Evolutionary conservation across 2,888 invertebrate genomes (phyloP).

Genomic region (Ectobius pallidus): DNA sequence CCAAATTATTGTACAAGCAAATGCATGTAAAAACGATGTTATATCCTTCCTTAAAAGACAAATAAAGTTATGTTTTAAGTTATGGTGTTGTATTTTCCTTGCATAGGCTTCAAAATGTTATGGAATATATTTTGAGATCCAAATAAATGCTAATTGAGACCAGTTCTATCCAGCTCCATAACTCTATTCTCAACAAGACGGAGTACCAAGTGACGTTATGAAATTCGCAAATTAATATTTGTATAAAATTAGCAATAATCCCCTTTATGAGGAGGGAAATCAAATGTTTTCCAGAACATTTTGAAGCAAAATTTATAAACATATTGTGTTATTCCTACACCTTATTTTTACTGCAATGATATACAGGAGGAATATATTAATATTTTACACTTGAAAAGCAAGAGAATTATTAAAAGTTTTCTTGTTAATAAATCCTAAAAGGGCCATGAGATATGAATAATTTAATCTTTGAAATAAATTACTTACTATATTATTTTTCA

Average conservation of each 20-base stretch:
- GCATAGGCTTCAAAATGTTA: constrained; percentile 37
- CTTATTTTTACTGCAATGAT: too few species aligned
- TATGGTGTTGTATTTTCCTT: neutral
- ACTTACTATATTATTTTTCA: too few species aligned
- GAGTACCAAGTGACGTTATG: neutral
- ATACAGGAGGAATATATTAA: too few species aligned
- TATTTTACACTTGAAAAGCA: too few species aligned
- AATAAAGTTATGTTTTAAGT: constrained; percentile 28
- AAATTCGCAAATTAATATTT: too few species aligned
- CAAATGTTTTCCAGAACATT: constrained; percentile 38
- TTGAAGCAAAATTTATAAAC: constrained; percentile 38
- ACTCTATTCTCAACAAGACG: constrained; percentile 24
- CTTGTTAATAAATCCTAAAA: too few species aligned
- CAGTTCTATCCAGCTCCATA: constrained; percentile 26
- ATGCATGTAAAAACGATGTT: constrained; percentile 7
- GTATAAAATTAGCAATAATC: too few species aligned
- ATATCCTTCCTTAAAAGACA: constrained; percentile 5
- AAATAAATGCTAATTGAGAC: neutral
- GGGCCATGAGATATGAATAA: too few species aligned
- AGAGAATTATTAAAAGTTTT: too few species aligned
- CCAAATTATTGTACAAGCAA: constrained; percentile 27
- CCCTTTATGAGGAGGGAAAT: too few species aligned
- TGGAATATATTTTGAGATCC: constrained; percentile 35
- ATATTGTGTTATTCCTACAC: too few species aligned
- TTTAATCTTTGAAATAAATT: too few species aligned